Conservation (phyloP, 1,140 invertebrate species). For the Monomorium pharaonis region DNA sequence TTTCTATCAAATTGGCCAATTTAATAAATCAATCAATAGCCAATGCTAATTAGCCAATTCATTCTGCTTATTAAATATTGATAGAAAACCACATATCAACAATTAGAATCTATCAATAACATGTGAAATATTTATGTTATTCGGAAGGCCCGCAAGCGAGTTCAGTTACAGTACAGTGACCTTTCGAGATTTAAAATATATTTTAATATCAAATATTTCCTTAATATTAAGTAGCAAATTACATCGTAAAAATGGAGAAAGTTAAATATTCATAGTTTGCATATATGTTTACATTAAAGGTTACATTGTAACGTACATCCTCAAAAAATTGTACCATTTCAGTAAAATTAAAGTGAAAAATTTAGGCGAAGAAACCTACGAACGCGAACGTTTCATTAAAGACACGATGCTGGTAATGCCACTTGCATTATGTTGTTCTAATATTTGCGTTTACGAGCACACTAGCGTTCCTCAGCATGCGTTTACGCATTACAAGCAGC, state of each 20-base stretch:
- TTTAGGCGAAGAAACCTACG: constrained; percentile 9
- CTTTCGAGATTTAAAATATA: not conserved
- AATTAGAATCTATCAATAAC: not conserved
- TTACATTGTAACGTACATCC: not conserved
- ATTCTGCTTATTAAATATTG: not conserved
- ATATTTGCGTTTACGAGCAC: not conserved
- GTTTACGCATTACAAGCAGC: not conserved
- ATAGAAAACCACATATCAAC: not conserved
- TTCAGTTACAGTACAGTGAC: not conserved
- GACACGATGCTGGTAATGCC: not conserved
- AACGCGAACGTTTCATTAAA: constrained; percentile 15
- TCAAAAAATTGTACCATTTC: not conserved
- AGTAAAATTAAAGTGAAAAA: not conserved
- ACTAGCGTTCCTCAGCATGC: not conserved
- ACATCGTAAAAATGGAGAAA: not conserved
- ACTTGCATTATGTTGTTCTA: not conserved
- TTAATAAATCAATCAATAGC: too few species aligned
- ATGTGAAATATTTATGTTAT: not conserved
- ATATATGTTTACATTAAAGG: not conserved
- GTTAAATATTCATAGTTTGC: not conserved
- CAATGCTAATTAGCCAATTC: not conserved
- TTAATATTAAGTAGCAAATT: not conserved
- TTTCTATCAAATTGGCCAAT: too few species aligned
- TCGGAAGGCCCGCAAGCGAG: not conserved
- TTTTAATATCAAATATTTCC: not conserved